Evolutionary conservation across 2,888 invertebrate genomes (phyloP).

Genomic region (Mechanitis messenoides): DNA sequence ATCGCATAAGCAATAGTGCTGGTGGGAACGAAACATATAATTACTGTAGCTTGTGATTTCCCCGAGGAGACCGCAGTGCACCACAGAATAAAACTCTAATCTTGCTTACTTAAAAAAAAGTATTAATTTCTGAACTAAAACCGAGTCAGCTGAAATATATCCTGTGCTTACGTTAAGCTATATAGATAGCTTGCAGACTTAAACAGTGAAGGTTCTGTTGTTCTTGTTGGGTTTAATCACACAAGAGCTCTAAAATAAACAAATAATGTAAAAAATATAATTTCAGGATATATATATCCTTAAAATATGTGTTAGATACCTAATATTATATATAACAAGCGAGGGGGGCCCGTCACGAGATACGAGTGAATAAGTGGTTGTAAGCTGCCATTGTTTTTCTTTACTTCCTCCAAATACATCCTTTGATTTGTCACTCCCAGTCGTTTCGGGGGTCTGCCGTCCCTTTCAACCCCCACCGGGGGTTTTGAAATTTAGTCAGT

Average conservation of each 20-base stretch:
- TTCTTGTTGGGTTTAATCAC: conserved; percentile 15
- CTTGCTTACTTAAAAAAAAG: conserved; percentile 30
- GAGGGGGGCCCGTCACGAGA: too few relatives aligned
- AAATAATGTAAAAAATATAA: conserved; percentile 16
- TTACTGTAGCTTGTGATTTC: conserved; percentile 63
- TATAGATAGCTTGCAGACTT: conserved; percentile 23
- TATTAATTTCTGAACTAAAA: conserved; percentile 33
- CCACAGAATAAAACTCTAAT: conserved; percentile 30
- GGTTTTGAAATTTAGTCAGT: too few relatives aligned
- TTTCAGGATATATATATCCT: background rate
- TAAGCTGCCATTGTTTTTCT: too few relatives aligned
- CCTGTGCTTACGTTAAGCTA: conserved; percentile 22
- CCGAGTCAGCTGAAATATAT: conserved; percentile 27
- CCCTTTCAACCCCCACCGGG: too few relatives aligned
- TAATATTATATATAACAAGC: too few relatives aligned
- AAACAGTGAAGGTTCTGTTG: conserved; percentile 19
- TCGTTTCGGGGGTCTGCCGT: too few relatives aligned
- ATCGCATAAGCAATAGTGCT: conserved; percentile 32
- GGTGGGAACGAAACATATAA: conserved; percentile 52
- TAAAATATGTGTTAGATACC: too few relatives aligned
- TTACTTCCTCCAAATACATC: too few relatives aligned
- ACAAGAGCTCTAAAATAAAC: conserved; percentile 15
- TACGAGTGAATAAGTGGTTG: too few relatives aligned
- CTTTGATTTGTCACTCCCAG: too few relatives aligned
- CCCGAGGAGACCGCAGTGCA: conserved; percentile 39